A percentile compares a stretch with the other conserved stretches of the same genome.
Conservation (phyloP, 2,888 invertebrate genomes). For the Sarcophaga rosellei region DNA sequence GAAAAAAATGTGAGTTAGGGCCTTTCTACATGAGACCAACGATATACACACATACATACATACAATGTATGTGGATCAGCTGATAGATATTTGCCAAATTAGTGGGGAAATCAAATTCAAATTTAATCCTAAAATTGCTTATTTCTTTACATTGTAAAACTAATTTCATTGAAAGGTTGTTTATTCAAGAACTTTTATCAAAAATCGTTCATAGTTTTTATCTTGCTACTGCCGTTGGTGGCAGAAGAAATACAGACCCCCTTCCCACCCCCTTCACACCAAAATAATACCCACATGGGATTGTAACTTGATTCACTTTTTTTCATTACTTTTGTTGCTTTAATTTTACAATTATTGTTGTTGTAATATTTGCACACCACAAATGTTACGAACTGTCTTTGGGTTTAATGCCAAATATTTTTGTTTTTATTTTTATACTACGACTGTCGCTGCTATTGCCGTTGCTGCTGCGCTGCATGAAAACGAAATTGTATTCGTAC, state of each 20-base stretch:
- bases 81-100: too few species aligned
- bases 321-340: not conserved
- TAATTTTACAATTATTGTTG: not conserved
- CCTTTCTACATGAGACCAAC: too few species aligned
- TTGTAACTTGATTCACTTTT: not conserved
- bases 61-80: too few species aligned
- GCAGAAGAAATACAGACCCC: not conserved
- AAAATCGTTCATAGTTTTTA: not conserved
- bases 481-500: constrained; percentile 48
- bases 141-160: too few species aligned
- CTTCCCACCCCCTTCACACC: too few species aligned
- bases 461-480: constrained; percentile 11
- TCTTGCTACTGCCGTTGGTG: not conserved
- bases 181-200: too few species aligned
- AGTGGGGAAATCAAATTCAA: too few species aligned
- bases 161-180: too few species aligned
- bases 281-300: not conserved
- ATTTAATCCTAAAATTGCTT: too few species aligned
- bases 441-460: not conserved
- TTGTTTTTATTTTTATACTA: constrained; percentile 1
- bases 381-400: constrained; percentile 21
- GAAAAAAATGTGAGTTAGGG: too few species aligned
- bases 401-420: constrained; percentile 24
- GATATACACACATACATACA: too few species aligned
- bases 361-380: constrained; percentile 16